Evolutionary conservation across 2,797 vertebrate genomes (phyloP), one percentile per base, ranked within the genome.

Genomic region (Melanitta fusca): DNA sequence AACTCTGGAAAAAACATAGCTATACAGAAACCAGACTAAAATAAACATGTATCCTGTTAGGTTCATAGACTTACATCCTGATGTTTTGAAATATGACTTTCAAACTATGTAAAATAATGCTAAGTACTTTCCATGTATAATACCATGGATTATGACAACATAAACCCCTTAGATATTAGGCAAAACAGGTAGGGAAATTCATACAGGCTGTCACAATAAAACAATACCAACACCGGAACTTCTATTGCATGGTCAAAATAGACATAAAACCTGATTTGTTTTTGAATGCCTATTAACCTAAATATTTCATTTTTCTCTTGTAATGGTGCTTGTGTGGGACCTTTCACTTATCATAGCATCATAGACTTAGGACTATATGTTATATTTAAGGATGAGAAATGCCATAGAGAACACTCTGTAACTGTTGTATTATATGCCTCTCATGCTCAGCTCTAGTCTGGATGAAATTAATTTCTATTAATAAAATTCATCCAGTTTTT

Each of bases 381-480:
- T 54, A 43, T 11, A 73, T 43, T 81, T 92, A 68, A 92, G 80
- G 11, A 11, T 62, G 80, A 79, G 88, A 64, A 94, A 95, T 91
- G 88, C 85, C 85, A 81, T 1, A 25, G 69, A 94, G 86, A 88
- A 36, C 51, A 61, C 32, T 79, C n/a, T 65, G 30, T 56, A 88
- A 64, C 38, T 58, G 43, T 73, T 54, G 47, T 53, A 53, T 81
- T 56, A 70, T 86, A 62, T 66, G 84, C 89, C 69, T 82, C 47
- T 82, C 64, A 66, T 71, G 85, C 2, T 10, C 65, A 71, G 27
- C 72, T 83, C 39, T 53, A 78, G 79, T 47, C 51, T 56, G 65
- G 92, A 85, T 83, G 82, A 82, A 92, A 96, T 74, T 92, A 93
- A 85, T 92, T 93, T 93, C 87, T 89, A 94, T 94, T 95, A 87